Evolutionary conservation across 1,140 invertebrate genomes (phyloP).

Genomic region (Drosophila sp.): DNA sequence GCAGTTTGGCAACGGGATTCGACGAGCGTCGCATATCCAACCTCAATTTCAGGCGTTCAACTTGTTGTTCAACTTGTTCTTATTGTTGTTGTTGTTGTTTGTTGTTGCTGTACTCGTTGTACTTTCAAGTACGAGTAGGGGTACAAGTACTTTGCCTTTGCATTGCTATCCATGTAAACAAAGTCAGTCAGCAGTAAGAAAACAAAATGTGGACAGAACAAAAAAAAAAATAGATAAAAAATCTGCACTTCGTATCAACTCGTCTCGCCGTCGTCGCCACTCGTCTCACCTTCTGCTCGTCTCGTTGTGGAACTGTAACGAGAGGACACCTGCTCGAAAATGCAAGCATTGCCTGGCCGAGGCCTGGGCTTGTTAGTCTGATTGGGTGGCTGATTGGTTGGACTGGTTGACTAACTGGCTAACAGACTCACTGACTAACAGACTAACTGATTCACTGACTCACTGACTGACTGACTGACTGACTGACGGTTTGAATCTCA

Average conservation of each 20-base stretch:
- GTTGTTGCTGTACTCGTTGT: conserved; percentile 17
- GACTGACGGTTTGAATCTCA: conserved; percentile 46
- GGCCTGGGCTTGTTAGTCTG: conserved; percentile 71
- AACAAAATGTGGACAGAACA: conserved; percentile 74
- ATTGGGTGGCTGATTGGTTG: conserved; percentile 78
- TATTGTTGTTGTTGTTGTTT: conserved; percentile 15
- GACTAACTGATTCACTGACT: conserved; percentile 18
- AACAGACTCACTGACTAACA: conserved; percentile 12
- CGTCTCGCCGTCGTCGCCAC: background rate
- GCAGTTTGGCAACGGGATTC: conserved; percentile 75
- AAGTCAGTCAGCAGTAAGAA: conserved; percentile 72
- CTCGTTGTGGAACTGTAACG: conserved; percentile 19
- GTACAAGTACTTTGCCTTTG: conserved; percentile 21
- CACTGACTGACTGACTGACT: conserved; percentile 25
- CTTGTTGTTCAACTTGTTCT: conserved; percentile 33
- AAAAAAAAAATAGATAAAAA: conserved; percentile 35
- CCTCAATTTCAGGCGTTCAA: conserved; percentile 66
- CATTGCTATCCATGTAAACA: conserved; percentile 69
- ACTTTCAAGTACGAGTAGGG: conserved; percentile 22
- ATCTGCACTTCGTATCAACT: conserved; percentile 19
- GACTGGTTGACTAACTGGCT: conserved; percentile 45
- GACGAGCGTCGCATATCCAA: conserved; percentile 61
- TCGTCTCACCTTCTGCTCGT: background rate
- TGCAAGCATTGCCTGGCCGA: conserved; percentile 60
- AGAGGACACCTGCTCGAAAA: conserved; percentile 70